A percentile compares a stretch with the other conserved stretches of the same genome.
phyloP scores from a whole-genome alignment of 2,113 vertebrate species.

The Callospermophilus lateralis region DNA sequence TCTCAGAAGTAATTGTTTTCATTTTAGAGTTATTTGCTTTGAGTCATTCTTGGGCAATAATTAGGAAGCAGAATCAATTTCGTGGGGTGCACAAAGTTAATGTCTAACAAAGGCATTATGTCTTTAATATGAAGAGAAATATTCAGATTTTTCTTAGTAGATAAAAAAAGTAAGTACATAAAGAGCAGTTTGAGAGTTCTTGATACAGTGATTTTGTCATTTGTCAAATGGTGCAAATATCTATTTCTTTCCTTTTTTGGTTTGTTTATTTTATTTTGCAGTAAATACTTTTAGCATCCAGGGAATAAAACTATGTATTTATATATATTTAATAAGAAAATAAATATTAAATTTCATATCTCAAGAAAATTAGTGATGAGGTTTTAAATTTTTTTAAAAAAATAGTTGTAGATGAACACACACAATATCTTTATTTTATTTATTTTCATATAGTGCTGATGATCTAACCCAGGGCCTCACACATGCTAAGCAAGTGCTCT shows the following conservation, averaged over 20 bases:
- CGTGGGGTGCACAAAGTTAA: neutral
- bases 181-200: neutral
- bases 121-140: neutral
- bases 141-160: neutral
- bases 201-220: neutral
- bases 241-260: neutral
- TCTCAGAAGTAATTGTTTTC: conserved; percentile 2
- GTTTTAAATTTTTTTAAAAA: no score
- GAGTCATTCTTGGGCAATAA: neutral
- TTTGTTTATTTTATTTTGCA: neutral
- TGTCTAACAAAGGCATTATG: neutral
- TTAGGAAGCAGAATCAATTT: neutral
- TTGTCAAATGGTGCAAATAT: neutral
- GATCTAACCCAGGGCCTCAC: no score
- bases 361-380: neutral
- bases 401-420: no score
- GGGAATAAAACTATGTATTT: neutral
- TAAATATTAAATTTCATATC: neutral
- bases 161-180: neutral
- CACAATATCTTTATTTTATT: no score
- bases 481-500: no score
- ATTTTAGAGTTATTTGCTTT: neutral
- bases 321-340: neutral
- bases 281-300: neutral
- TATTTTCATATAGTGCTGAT: no score